These are phyloP conservation scores for Papilio demoleus DNA, from an alignment of 2,888 invertebrate species.

Conservation along the genomic window DNA sequence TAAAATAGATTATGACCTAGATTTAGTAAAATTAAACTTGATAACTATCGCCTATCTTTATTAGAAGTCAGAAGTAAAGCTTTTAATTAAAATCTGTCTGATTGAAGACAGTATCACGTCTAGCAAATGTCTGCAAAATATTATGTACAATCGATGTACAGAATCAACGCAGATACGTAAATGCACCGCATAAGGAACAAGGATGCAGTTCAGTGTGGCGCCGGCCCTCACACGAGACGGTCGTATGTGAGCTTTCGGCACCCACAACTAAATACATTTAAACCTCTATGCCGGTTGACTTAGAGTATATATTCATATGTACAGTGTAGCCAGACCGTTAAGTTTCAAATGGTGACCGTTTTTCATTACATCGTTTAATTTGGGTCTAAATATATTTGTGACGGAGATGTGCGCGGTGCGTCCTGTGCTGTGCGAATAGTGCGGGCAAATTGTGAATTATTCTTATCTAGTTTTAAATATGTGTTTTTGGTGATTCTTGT, in stretches of 20 bases:
- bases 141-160: not conserved
- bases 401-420: constrained; percentile 30
- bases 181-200: constrained; percentile 50
- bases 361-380: constrained; percentile 47
- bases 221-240: constrained; percentile 47
- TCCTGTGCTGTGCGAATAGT: constrained; percentile 37
- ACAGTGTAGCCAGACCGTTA: constrained; percentile 37
- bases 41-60: too few species aligned
- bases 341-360: constrained; percentile 49
- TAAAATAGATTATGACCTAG: constrained; percentile 16
- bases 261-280: not conserved
- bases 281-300: not conserved
- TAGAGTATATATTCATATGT: constrained; percentile 24
- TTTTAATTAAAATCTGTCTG: too few species aligned
- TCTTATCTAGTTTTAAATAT: not conserved
- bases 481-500: not conserved
- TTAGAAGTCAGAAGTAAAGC: too few species aligned
- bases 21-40: constrained; percentile 13
- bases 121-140: too few species aligned
- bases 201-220: constrained; percentile 54
- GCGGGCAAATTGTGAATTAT: constrained; percentile 20
- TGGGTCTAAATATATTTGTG: constrained; percentile 47
- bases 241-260: constrained; percentile 53
- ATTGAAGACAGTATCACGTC: too few species aligned
- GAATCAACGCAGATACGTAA: constrained; percentile 12